Evolutionary conservation across 1,140 invertebrate species (phyloP), one percentile per base, ranked within the genome.

Genomic region (Cotesia chilonis): DNA sequence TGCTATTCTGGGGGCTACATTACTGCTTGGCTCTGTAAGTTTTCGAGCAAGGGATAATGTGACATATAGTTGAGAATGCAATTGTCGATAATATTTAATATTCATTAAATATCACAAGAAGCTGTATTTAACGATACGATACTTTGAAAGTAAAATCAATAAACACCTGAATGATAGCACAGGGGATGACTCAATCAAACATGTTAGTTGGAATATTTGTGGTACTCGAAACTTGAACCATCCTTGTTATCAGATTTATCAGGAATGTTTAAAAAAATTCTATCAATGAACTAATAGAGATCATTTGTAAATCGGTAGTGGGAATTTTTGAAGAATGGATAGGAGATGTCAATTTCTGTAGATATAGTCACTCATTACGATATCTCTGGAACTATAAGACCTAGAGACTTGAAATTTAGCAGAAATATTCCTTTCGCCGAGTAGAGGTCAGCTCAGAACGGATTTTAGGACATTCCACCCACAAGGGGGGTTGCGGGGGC

Each of bases 131-230:
- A 71, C 71, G 81, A 79, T 74, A 73, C 79, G 83, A 75, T 81
- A 85, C 37, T 77, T 79, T 69, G 81, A 76, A 68, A 83, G 84
- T 86, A 82, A 79, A 14, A 60, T 60, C 9, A n/a, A 10, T 70
- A n/a, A 59, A 14, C 90, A 92, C 91, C 90, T 92, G 88, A 91
- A 92, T 76, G 87, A 79, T 70, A 91, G 92, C 73, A 91, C 88
- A 70, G 92, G 92, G 84, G 88, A 92, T 79, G 89, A 91, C 86
- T 93, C 92, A 71, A 91, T 92, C 70, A 90, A 89, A 88, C 91
- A 93, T 52, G 91, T 86, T 73, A 92, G 85, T 76, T 89, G 89
- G 77, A 90, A 89, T 74, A 84, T 88, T 74, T 76, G 78, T 79
- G 83, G 85, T 12, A 77, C 70, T 61, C 68, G 73, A 36, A 80